phyloP scores from a whole-genome alignment of 1,140 invertebrate species.

The Diploscapter pachys region DNA sequence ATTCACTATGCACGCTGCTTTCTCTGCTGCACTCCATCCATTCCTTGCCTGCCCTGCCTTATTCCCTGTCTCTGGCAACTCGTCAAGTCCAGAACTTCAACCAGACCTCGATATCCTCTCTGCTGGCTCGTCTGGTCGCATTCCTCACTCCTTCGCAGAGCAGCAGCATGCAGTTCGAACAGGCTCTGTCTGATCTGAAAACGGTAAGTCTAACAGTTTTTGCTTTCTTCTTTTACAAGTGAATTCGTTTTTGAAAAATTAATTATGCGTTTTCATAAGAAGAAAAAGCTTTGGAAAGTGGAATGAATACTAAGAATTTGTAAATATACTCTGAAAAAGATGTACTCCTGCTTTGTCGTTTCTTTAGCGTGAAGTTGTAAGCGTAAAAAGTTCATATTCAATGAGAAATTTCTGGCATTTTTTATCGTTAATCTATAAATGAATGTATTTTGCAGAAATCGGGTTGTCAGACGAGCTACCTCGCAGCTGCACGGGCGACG shows the following conservation, averaged over 20 bases:
- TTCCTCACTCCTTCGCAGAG: neutral
- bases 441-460: too few species aligned
- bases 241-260: too few species aligned
- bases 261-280: too few species aligned
- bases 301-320: too few species aligned
- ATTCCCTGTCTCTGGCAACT: neutral
- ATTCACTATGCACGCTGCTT: too few species aligned
- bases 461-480: too few species aligned
- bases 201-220: constrained; percentile 2
- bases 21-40: neutral
- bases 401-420: too few species aligned
- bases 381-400: neutral
- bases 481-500: too few species aligned
- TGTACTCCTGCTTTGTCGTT: neutral
- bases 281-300: too few species aligned
- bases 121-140: constrained; percentile 4
- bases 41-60: neutral
- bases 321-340: constrained; percentile 9
- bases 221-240: neutral
- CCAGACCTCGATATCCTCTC: neutral
- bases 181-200: constrained; percentile 8
- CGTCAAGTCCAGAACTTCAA: neutral
- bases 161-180: constrained; percentile 1
- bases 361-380: too few species aligned
- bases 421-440: too few species aligned